These are phyloP conservation scores for Zapornia atra DNA, from an alignment of 2,113 vertebrate species.

Conservation along the genomic window DNA sequence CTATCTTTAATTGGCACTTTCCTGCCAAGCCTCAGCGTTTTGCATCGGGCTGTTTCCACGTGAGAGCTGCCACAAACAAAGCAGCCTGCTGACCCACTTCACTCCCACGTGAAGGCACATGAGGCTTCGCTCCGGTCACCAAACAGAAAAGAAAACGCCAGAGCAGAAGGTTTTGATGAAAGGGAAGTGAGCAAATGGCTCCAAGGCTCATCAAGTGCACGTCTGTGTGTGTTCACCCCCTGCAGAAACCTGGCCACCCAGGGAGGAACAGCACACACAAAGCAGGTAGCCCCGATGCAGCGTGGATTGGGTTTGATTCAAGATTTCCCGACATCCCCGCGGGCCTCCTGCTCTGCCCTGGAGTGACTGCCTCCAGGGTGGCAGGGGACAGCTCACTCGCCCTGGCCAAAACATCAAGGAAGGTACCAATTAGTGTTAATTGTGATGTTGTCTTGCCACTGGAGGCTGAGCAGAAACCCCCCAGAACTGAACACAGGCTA, in stretches of 20 bases:
- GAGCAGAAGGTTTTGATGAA: conserved; percentile 11
- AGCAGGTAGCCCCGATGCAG: background rate
- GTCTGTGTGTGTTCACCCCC: rapidly evolving
- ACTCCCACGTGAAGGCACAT: conserved; percentile 37
- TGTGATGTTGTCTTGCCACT: background rate
- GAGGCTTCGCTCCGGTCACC: conserved; percentile 18
- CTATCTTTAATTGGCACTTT: conserved; percentile 56
- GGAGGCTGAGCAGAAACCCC: background rate
- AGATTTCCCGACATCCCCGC: background rate
- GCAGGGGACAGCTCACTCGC: background rate
- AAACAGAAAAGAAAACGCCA: conserved; percentile 27
- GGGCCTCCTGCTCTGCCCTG: background rate
- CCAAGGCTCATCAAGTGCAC: background rate
- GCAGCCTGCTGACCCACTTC: conserved; percentile 62
- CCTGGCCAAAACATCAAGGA: background rate
- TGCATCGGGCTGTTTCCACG: background rate
- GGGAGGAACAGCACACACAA: background rate
- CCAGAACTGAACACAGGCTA: background rate
- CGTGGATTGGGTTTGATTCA: background rate
- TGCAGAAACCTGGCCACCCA: background rate
- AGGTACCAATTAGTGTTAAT: conserved; percentile 37
- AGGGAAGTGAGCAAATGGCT: conserved; percentile 21
- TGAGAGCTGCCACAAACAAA: conserved; percentile 45
- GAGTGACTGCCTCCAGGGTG: background rate
- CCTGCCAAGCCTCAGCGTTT: conserved; percentile 12